Base-by-base conservation (phyloP, 1,140 invertebrate species). In the Forficula auricularia region DNA sequence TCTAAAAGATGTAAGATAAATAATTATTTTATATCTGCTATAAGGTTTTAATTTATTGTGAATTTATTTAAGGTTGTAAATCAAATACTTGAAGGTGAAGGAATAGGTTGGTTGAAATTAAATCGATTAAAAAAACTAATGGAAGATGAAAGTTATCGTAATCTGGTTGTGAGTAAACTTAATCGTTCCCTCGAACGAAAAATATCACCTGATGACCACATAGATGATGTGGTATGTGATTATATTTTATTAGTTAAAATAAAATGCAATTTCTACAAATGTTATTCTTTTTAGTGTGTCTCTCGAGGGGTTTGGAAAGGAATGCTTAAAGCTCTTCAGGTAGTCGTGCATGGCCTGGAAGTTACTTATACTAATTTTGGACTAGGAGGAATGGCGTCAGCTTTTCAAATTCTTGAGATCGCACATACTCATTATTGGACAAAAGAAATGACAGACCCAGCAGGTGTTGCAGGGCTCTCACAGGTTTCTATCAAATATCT, bases 381-480 rank as follows among this genome's bases (percentile, higher is more conserved):
- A 0, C 68, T 91, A 0, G 91, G 92, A 40, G 96, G 96, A 16
- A 92, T 97, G 80, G 94, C 94, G 0, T 95, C 89, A 2, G 86
- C 90, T 10, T 94, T 91, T 60, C 90, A 95, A 63, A 67, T 98
- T 36, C 77, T 97, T 48, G 94, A 98, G 70, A 92, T 98, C 56
- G 87, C 91, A 2, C 92, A 98, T 61, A 98, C 94, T 0, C 94
- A 98, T 63, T 98, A 88, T 58, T 98, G 91, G 90, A 82, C 80
- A 38, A 85, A 87, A 57, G 90, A 95, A 55, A 57, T 82, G 1
- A 64, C 65, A 10, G 74, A 85, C 34, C 48, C 54, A 31, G 49
- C 37, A 22, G 47, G 42, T 36, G 68, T 50, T 36, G 59, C 55
- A 8, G 52, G 64, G 16, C 56, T 71, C 37, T 70, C 70, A n/a